These are phyloP conservation scores for Notothenia rossii DNA, from an alignment of 2,113 vertebrate species.

Conservation along the genomic window DNA sequence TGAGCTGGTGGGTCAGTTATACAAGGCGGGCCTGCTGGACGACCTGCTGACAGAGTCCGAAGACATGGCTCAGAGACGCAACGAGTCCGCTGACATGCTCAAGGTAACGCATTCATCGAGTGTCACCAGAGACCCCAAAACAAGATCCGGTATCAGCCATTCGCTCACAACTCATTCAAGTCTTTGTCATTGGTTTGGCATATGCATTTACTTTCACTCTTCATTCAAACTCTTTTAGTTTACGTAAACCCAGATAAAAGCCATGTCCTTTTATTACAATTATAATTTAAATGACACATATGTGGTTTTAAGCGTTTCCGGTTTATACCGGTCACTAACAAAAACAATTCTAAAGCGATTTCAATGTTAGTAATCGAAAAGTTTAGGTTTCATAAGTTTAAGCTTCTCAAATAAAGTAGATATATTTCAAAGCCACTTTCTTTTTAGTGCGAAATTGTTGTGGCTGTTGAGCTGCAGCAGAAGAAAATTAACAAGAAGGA, in stretches of 20 bases:
- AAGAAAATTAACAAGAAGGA: background rate
- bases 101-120: constrained; percentile 84
- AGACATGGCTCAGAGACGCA: constrained; percentile 98
- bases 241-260: background rate
- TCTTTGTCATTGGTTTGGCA: background rate
- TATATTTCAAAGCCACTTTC: background rate
- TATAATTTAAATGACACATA: too few species aligned
- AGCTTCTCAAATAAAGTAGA: background rate
- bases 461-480: background rate
- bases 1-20: constrained; percentile 97
- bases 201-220: too few species aligned
- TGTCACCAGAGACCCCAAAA: background rate
- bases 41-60: constrained; percentile 97
- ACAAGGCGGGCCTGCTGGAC: constrained; percentile 91
- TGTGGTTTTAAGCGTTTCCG: too few species aligned
- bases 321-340: too few species aligned
- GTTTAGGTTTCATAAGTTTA: background rate
- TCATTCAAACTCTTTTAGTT: background rate
- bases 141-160: background rate
- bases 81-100: constrained; percentile 97
- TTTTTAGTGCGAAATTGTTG: background rate
- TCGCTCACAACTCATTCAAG: background rate
- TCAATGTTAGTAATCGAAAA: background rate
- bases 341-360: background rate
- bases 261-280: background rate